Evolutionary conservation across 2,113 vertebrate genomes (phyloP).

Genomic region (Ramphastos sulfuratus): DNA sequence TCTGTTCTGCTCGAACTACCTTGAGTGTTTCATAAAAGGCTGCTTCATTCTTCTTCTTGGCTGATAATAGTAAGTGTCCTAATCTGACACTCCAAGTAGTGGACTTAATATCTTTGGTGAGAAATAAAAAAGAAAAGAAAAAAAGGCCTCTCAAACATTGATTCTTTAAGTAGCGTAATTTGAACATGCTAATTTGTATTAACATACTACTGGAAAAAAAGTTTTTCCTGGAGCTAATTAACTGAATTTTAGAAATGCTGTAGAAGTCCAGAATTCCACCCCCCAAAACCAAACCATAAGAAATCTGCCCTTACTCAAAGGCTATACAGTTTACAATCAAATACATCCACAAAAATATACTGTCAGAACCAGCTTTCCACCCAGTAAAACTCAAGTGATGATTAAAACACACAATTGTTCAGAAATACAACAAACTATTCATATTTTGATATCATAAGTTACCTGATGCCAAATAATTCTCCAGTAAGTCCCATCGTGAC

Average conservation of each 20-base stretch:
- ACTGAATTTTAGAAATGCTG: not conserved
- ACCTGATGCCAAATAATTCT: conserved; percentile 94
- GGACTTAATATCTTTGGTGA: conserved; percentile 84
- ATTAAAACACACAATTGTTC: not conserved
- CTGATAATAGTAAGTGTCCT: conserved; percentile 89
- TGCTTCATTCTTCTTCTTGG: conserved; percentile 86
- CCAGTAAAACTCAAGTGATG: not conserved
- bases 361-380: not conserved
- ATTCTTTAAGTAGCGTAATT: not conserved
- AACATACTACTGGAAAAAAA: not conserved
- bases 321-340: not conserved
- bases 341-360: not conserved
- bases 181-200: not conserved
- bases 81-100: conserved; percentile 91
- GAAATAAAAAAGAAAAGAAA: not conserved
- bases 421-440: not conserved
- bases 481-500: conserved; percentile 92
- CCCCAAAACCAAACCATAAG: not conserved
- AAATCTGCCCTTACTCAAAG: not conserved
- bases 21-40: conserved; percentile 90
- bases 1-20: conserved; percentile 91
- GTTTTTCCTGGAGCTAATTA: not conserved
- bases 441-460: conserved; percentile 19
- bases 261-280: not conserved
- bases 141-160: not conserved